Conservation (phyloP, 1,140 invertebrate genomes). For the Drepana arcuata region DNA sequence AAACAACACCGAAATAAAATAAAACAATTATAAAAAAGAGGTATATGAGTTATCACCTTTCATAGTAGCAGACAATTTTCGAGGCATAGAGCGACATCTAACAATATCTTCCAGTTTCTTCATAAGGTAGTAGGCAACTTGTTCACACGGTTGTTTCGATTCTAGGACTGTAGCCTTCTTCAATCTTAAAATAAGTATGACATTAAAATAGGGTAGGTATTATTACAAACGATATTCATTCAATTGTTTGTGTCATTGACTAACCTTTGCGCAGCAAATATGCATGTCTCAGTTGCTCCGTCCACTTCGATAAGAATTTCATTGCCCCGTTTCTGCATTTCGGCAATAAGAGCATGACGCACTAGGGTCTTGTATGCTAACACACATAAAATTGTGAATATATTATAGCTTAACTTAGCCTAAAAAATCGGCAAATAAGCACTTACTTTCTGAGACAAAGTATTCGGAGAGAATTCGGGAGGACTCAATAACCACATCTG, state of each 20-base stretch:
- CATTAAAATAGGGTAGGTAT: background rate
- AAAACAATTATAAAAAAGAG: slow-evolving; percentile 2
- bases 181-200: slow-evolving; percentile 18
- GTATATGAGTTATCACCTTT: slow-evolving; percentile 29
- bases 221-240: too few species aligned
- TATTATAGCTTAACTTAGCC: background rate
- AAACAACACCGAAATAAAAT: background rate
- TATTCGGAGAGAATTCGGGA: slow-evolving; percentile 41
- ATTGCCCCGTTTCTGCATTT: slow-evolving; percentile 52
- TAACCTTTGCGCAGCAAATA: slow-evolving; percentile 57
- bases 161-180: slow-evolving; percentile 30
- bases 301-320: slow-evolving; percentile 40
- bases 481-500: slow-evolving; percentile 54
- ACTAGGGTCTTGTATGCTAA: slow-evolving; percentile 40
- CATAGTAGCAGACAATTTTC: slow-evolving; percentile 39
- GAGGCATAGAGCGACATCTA: slow-evolving; percentile 31
- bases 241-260: too few species aligned
- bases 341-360: slow-evolving; percentile 36
- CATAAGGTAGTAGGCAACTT: slow-evolving; percentile 22
- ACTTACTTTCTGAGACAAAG: slow-evolving; percentile 49
- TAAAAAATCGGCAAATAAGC: background rate
- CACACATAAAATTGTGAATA: background rate
- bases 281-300: slow-evolving; percentile 35
- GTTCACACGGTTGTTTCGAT: slow-evolving; percentile 21
- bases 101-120: slow-evolving; percentile 44